These are phyloP conservation scores for Malacoraja senta DNA, from an alignment of 2,797 vertebrate genomes.

Conservation along the genomic window DNA sequence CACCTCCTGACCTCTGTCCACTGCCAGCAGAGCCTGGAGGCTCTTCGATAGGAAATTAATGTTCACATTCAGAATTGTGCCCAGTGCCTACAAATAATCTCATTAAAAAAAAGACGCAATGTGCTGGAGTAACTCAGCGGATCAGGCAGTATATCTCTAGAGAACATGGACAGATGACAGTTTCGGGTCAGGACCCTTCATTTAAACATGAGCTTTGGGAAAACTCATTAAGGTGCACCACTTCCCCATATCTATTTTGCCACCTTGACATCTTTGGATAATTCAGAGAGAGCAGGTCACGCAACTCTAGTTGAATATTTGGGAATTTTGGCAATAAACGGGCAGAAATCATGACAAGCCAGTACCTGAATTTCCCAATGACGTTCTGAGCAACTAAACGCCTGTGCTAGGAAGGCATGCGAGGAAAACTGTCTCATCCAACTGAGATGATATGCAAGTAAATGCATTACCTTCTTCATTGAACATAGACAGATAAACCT, in stretches of 20 bases:
- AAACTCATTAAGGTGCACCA: background rate
- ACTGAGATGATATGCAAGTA: background rate
- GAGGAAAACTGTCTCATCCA: background rate
- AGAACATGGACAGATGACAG: no score
- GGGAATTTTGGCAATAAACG: background rate
- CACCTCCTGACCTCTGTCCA: background rate
- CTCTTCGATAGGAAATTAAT: background rate
- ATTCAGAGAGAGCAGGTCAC: no score
- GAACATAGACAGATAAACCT: background rate
- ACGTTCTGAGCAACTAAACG: background rate
- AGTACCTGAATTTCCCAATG: background rate
- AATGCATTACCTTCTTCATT: background rate
- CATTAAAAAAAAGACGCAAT: background rate
- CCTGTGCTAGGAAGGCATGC: background rate
- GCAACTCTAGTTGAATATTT: background rate
- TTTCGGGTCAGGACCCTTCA: no score
- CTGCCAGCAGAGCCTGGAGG: background rate
- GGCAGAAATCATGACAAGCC: background rate
- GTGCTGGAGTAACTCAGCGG: no score
- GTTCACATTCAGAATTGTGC: no score
- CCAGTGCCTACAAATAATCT: background rate
- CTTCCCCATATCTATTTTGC: background rate
- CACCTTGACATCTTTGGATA: background rate
- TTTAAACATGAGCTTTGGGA: background rate
- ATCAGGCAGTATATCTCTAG: no score